Conservation (phyloP, 2,888 invertebrate genomes). For the Epirrhoe tristata region DNA sequence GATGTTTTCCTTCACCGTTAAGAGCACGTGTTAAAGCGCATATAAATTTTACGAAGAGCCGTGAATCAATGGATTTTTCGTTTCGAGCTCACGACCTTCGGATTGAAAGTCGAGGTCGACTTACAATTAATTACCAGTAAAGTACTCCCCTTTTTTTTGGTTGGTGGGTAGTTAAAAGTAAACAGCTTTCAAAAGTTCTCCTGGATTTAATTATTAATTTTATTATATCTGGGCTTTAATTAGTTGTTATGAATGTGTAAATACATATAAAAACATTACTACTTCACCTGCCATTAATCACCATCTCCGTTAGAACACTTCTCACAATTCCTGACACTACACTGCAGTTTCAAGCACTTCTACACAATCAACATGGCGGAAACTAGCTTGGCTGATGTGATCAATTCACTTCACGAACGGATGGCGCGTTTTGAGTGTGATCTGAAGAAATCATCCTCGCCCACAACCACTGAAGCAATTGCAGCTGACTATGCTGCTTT, state of each 20-base stretch:
- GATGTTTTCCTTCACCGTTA: no score
- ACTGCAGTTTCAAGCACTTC: neutral
- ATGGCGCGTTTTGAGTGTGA: neutral
- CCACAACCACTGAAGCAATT: neutral
- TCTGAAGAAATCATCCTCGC: neutral
- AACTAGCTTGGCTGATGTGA: neutral
- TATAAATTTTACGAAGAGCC: no score
- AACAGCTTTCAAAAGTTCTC: neutral
- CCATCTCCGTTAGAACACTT: neutral
- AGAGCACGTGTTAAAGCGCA: no score
- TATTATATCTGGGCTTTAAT: neutral
- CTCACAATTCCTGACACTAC: conserved; percentile 1
- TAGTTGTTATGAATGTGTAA: neutral
- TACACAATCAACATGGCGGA: neutral
- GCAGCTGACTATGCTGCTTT: neutral
- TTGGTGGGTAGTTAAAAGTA: conserved; percentile 1
- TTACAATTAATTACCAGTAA: no score
- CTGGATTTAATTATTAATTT: neutral
- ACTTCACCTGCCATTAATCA: conserved; percentile 1
- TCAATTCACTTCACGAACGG: neutral
- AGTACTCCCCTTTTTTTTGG: neutral
- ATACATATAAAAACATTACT: neutral
- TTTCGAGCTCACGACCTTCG: no score
- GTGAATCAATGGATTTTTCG: no score
- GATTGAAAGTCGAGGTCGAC: no score